These are phyloP conservation scores for Endotricha flammealis DNA, from an alignment of 2,888 invertebrate species.

Conservation along the genomic window DNA sequence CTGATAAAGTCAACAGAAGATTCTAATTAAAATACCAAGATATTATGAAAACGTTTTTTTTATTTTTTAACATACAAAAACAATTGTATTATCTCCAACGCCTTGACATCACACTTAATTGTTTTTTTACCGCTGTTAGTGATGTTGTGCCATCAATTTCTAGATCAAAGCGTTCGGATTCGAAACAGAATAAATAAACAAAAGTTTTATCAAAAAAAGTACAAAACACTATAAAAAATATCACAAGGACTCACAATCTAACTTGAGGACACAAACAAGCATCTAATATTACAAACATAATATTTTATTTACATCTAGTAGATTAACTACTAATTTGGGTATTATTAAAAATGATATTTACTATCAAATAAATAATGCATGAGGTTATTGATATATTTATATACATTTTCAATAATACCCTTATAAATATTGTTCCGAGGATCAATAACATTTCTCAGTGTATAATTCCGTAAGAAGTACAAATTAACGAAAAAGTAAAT, in stretches of 20 bases:
- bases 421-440: conserved; percentile 22
- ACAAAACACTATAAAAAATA: conserved; percentile 26
- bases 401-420: conserved; percentile 31
- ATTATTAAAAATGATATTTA: conserved; percentile 33
- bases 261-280: conserved; percentile 23
- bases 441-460: conserved; percentile 16
- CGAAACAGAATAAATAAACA: conserved; percentile 33
- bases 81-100: conserved; percentile 7
- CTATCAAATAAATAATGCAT: conserved; percentile 32
- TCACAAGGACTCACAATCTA: conserved; percentile 26
- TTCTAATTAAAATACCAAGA: conserved; percentile 31
- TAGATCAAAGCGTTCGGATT: conserved; percentile 31
- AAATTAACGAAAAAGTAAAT: too few relatives aligned
- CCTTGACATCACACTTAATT: conserved; percentile 69
- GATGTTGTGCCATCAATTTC: conserved; percentile 38
- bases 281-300: conserved; percentile 18
- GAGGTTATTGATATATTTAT: conserved; percentile 3
- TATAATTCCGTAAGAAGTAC: conserved; percentile 10
- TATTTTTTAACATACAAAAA: conserved; percentile 42
- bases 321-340: conserved; percentile 23
- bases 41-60: conserved; percentile 50
- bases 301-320: conserved; percentile 36
- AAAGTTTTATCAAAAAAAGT: conserved; percentile 36
- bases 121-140: conserved; percentile 34
- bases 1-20: conserved; percentile 20